phyloP scores from a whole-genome alignment of 1,140 invertebrate species.

The Portunus trituberculatus region DNA sequence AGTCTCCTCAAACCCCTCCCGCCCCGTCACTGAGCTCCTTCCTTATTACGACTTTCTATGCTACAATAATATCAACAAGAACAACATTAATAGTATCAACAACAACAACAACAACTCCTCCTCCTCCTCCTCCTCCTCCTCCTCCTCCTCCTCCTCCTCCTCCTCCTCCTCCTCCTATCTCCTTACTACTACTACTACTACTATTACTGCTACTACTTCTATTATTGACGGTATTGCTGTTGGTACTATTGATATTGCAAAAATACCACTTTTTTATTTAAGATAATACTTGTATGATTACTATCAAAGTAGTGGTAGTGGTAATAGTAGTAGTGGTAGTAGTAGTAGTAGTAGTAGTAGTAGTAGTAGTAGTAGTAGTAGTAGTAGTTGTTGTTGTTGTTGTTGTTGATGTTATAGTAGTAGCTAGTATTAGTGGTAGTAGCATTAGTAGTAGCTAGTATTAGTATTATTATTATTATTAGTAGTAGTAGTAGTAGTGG shows the following conservation, averaged over 20 bases:
- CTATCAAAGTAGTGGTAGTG: neutral
- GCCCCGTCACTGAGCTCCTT: neutral
- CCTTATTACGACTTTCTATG: neutral
- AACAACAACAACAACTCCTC: neutral
- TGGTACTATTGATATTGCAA: too few species aligned
- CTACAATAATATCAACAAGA: neutral
- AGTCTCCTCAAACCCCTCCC: neutral
- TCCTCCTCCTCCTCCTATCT: neutral
- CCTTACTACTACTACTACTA: neutral
- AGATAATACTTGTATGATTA: too few species aligned
- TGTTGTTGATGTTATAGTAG: too few species aligned
- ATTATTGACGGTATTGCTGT: neutral
- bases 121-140: neutral
- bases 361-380: neutral
- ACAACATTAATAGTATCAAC: neutral
- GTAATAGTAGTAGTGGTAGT: slow-evolving; percentile 14
- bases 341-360: slow-evolving; percentile 22
- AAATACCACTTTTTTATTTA: too few species aligned
- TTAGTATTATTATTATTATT: too few species aligned
- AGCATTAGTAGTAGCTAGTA: too few species aligned
- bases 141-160: neutral
- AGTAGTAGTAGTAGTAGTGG: too few species aligned
- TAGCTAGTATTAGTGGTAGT: too few species aligned
- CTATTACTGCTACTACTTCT: neutral
- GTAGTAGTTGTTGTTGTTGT: neutral